Percentiles rank a stretch among this genome's conserved stretches.
phyloP scores from a whole-genome alignment of 2,113 vertebrate genomes.

The Rhegmatorhina hoffmannsi region DNA sequence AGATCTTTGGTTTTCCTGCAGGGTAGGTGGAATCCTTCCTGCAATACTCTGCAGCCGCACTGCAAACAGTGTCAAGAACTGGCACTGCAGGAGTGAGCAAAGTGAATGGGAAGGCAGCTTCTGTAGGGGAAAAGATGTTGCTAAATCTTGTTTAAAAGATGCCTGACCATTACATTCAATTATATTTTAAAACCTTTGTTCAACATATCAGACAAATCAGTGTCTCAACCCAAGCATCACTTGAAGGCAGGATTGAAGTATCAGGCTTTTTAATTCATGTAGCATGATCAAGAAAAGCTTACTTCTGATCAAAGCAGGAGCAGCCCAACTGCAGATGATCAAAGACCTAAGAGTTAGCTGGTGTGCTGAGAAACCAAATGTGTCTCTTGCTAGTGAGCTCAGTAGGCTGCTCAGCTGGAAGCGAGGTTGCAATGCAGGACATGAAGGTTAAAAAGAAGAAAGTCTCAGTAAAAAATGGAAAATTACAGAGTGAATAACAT shows the following conservation, averaged over 20 bases:
- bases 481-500: not conserved
- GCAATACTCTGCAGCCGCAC: not conserved
- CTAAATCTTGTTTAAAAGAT: not conserved
- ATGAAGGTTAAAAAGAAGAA: not conserved
- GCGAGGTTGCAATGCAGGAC: not conserved
- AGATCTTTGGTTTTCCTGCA: slow-evolving; percentile 45
- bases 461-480: not conserved
- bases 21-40: slow-evolving; percentile 17
- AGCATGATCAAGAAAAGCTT: not conserved
- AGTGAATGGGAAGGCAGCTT: not conserved
- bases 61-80: not conserved
- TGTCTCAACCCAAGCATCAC: not conserved
- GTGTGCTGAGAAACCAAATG: not conserved
- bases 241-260: not conserved
- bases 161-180: not conserved
- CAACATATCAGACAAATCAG: not conserved
- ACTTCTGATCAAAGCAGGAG: slow-evolving; percentile 30
- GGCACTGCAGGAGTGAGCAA: accelerated
- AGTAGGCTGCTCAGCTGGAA: not conserved
- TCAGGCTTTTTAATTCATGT: not conserved
- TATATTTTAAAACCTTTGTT: not conserved
- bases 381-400: not conserved
- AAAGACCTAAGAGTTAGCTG: not conserved
- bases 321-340: not conserved
- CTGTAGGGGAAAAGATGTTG: not conserved